Conservation (phyloP, 2,797 vertebrate genomes). For the Aplochiton taeniatus region DNA sequence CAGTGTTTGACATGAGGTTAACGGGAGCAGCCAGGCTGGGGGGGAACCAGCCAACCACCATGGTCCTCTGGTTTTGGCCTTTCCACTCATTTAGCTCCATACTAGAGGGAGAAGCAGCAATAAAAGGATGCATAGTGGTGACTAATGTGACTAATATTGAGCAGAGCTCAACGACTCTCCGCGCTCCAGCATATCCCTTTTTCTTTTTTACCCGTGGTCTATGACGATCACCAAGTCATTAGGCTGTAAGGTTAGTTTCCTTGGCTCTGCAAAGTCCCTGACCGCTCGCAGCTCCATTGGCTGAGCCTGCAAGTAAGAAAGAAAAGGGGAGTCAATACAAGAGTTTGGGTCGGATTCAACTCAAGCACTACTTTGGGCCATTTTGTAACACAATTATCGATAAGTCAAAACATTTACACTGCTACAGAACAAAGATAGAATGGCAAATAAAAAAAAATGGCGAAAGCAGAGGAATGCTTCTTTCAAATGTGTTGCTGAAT, state of each 20-base stretch:
- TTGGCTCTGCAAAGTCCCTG: conserved; percentile 79
- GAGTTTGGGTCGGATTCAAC: background rate
- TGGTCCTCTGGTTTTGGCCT: conserved; percentile 85
- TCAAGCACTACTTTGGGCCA: background rate
- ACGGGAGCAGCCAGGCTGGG: conserved; percentile 53
- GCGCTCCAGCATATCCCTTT: background rate
- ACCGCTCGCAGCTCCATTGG: conserved; percentile 77
- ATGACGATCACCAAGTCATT: conserved; percentile 82
- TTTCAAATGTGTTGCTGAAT: background rate
- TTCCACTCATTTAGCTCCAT: conserved; percentile 81
- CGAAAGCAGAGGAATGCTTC: background rate
- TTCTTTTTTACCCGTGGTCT: conserved; percentile 80
- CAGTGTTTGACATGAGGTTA: conserved; percentile 16
- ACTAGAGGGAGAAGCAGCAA: conserved; percentile 55
- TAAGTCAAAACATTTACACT: no score
- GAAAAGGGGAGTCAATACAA: background rate
- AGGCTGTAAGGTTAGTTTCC: conserved; percentile 74
- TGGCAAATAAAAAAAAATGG: background rate
- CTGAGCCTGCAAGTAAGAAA: conserved; percentile 68
- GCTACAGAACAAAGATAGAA: background rate
- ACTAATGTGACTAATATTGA: background rate
- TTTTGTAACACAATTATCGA: background rate
- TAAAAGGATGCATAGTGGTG: background rate
- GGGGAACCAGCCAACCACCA: conserved; percentile 80
- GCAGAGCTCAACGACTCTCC: background rate